Percentiles rank a stretch among this genome's conserved stretches.
Conservation (phyloP, 2,888 invertebrate genomes). For the Andrena flavipes region DNA sequence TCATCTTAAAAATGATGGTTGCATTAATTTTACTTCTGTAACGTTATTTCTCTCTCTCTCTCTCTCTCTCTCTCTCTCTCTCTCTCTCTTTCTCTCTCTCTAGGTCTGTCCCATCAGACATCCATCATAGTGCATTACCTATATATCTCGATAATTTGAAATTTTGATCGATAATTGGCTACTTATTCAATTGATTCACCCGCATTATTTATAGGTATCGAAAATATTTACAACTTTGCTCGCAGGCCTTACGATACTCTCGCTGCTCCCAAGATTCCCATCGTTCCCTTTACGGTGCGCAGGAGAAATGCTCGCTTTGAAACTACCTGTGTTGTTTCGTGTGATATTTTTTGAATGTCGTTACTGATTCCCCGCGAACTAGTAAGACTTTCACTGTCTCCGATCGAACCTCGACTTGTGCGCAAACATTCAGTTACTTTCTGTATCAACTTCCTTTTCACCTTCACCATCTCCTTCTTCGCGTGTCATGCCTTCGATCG, state of each 20-base stretch:
- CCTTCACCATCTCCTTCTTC: slow-evolving; percentile 86
- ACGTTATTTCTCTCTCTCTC: slow-evolving; percentile 18
- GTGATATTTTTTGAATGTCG: slow-evolving; percentile 31
- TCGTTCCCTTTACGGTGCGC: background rate
- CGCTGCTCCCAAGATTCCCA: slow-evolving; percentile 57
- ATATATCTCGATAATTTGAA: slow-evolving; percentile 56
- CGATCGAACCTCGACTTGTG: slow-evolving; percentile 17
- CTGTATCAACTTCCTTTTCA: slow-evolving; percentile 81
- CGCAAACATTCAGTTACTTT: slow-evolving; percentile 77
- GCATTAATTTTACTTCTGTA: slow-evolving; percentile 43
- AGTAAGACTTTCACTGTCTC: slow-evolving; percentile 51
- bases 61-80: background rate
- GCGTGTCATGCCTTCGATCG: slow-evolving; percentile 86
- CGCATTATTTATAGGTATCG: slow-evolving; percentile 73
- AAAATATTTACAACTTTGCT: slow-evolving; percentile 78
- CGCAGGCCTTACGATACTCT: slow-evolving; percentile 53
- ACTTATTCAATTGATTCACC: slow-evolving; percentile 68
- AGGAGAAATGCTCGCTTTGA: slow-evolving; percentile 51
- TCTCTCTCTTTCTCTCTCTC: slow-evolving; percentile 33
- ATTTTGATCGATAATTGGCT: slow-evolving; percentile 72
- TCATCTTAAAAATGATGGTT: slow-evolving; percentile 40
- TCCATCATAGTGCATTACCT: slow-evolving; percentile 38
- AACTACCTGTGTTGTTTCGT: slow-evolving; percentile 47
- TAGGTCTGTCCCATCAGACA: slow-evolving; percentile 41
- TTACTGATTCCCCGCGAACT: slow-evolving; percentile 46